Base-by-base conservation (phyloP, 2,113 vertebrate genomes). In the Gavialis gangeticus region DNA sequence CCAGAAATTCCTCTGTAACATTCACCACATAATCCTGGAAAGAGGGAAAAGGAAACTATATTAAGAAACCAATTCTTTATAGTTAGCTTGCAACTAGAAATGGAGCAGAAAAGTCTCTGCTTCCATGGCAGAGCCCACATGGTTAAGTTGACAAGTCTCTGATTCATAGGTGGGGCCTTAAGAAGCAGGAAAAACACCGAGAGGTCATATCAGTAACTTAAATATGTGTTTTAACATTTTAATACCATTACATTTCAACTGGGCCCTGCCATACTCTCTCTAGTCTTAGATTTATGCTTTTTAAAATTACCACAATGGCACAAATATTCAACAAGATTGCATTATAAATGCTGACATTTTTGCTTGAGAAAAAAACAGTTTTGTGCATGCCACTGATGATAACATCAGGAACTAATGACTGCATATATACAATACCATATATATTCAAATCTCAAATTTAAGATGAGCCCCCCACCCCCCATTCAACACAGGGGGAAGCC, bases 1-100 rank as follows among this genome's bases (percentile, higher is more conserved):
- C 99, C 95, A 99, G 95, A 95, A 99, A 99, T 95, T 99, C 99
- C 83, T 99, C 99, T 3, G 99, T 99, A 83, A 99, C 99, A 0
- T 98, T 98, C 34, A 99, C 99, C 90, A 99, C 95, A 0, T 98
- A 99, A 96, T 99, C 99, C 99, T 99, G 96, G 58, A 95, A 63
- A 22, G 12, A 5, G 18, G 59, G n/a, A 73, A 67, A 55, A 91
- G 59, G 66, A 81, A 88, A 81, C 24, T 18, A 25, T 58, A 82
- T 60, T 15, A 19, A 69, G 22, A 62, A 75, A 67, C 4, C 21
- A 0, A 19, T 71, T 59, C 21, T 75, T 12, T n/a, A 88, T 62
- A 25, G 71, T 12, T 59, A 28, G 8, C 18, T 59, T 81, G 10
- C 58, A 82, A 76, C 7, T 30, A 80, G 34, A 56, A 6, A 56